Evolutionary conservation across 2,797 vertebrate species (phyloP), one percentile per base, ranked within the genome.

Genomic region (Cercopithecus neglectus): DNA sequence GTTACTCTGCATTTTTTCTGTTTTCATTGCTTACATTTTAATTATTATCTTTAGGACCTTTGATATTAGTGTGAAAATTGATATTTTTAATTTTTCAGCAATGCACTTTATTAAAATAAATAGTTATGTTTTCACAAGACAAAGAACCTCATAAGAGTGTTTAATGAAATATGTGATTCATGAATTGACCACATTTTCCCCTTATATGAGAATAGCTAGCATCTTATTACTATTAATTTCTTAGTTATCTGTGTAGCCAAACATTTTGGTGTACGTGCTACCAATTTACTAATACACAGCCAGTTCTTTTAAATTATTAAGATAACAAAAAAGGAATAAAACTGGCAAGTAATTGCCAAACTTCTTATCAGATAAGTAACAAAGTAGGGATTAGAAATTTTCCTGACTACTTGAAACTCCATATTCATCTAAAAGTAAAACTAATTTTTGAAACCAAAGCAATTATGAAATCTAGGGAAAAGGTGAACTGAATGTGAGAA

Each of bases 31-130:
- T 86, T 61, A 50, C 75, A 91, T 89, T 97, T 98, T 96, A 92
- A 64, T 79, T 95, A 10, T 57, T 97, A 85, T 79, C 80, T 98
- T 97, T 78, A 96, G 67, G 72, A 70, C 0, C 39, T 97, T 89
- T 97, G 26, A 80, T 85, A n/a, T 12, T 8, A 44, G 90, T 94
- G 9, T 95, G 55, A 85, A 97, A 93, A 97, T 80, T 92, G 33
- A 19, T 93, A 61, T 76, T 70, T 97, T 97, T 94, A 96, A 89
- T 90, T 97, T 90, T 97, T 95, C 89, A 96, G 22, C 28, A 96
- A 92, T 79, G 3, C 0, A 30, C 26, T 80, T 82, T 75, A 53
- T 79, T 83, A 94, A 96, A 97, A 81, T 44, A 59, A 86, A 92
- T 39, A 93, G 1, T 87, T n/a, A 94, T 17, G 3, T 24, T 91